Base-by-base conservation (phyloP, 2,797 vertebrate genomes). In the Darevskia mixta region DNA sequence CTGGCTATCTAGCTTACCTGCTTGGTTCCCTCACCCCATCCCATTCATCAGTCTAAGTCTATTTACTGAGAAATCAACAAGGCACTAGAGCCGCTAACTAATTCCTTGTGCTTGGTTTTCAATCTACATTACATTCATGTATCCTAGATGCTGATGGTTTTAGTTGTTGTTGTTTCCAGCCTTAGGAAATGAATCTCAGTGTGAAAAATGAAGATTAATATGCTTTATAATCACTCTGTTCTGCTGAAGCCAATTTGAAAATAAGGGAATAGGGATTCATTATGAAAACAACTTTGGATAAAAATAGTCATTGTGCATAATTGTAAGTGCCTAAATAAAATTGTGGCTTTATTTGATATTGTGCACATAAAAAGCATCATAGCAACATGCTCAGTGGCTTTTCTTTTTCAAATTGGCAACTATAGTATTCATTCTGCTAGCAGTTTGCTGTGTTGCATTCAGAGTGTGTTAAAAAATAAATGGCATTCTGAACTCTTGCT, bases 141-240 rank as follows among this genome's bases (percentile, higher is more conserved):
- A 95, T 92, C 87, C 93, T 94, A 92, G 91, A 92, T 94, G 92
- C 18, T 79, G 85, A 93, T 93, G 87, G 88, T 93, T 95, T 91
- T 94, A 94, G 94, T 96, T 95, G 82, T 94, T 95, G 92, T 78
- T 94, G 93, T 87, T 96, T 96, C 92, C 89, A 93, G 87, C 95
- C 90, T 87, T 90, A 88, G 79, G 93, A 95, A 96, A 95, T 92
- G 87, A 96, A 95, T 94, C 95, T 94, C 93, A 93, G 93, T 95
- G 95, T 97, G 96, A 97, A 95, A 95, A 97, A 97, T 96, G 91
- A 96, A 97, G 96, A 98, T 97, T 97, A 97, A 97, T 97, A 95
- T 94, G 91, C 94, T 96, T 95, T 93, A 95, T 97, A 97, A 97
- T 96, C 86, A 95, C 87, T 96, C 93, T 94, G 91, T 93, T 95